Evolutionary conservation across 2,113 vertebrate genomes (phyloP), one percentile per base, ranked within the genome.

Genomic region (Anolis sagrei): DNA sequence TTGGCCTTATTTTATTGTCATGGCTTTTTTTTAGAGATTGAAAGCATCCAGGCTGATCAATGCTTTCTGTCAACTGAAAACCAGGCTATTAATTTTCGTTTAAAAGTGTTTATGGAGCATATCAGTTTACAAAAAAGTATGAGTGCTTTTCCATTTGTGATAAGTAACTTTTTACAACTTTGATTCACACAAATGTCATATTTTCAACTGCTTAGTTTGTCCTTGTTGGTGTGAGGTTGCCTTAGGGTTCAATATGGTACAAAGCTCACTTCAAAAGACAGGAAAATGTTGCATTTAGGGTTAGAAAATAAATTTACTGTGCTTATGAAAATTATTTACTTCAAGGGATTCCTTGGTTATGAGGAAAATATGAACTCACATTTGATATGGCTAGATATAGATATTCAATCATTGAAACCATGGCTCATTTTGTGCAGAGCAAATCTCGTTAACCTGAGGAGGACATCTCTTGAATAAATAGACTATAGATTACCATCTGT

Each of bases 271-370:
- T 83, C 82, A 83, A 76, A 83, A 76, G 72, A 83, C 54, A 75
- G 64, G 36, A 49, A 81, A 64, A 83, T 76, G 39, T 34, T 83
- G 27, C 25, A 29, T 64, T 83, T 83, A 75, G 58, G 36, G 72
- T 83, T 75, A 32, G 72, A 72, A 76, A 83, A 83, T 27, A 83
- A 83, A 64, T 83, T 76, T 83, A 76, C 72, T 48, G 36, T 76
- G 82, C 82, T 83, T 76, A 76, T 83, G 58, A 83, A 83, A 83
- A 83, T 83, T 76, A 83, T 83, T 76, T 83, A 83, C 72, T 83
- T 76, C 82, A 83, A 83, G 82, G 82, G 72, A 48, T 83, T 64
- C 72, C 25, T 64, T 75, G 82, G 34, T 29, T 83, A 13, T 75
- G 36, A 48, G 27, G 44, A n/a, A 72, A 29, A 66, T 21, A 49